Evolutionary conservation across 64 coral and sea anemone species (phyloP), one percentile per base, ranked within the genome.

Genomic region (Pocillopora damicornis): DNA sequence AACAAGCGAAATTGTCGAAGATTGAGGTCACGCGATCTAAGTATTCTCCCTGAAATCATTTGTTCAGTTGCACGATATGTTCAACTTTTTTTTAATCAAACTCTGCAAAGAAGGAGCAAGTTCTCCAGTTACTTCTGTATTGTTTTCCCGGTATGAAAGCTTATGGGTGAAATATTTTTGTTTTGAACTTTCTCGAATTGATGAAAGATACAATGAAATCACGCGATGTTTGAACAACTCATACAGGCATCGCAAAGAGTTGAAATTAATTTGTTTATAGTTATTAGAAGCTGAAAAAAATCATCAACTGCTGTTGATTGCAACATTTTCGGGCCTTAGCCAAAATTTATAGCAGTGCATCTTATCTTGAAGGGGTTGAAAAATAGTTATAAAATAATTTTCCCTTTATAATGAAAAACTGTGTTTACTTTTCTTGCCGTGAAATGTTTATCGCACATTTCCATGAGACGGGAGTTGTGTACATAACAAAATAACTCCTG

Each of bases 171-270:
- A 23, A 71, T 25, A 71, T 9, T 71, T 25, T 23, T 23, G 67
- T 23, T 11, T 11, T 23, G 67, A 71, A 71, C n/a, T 9, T 71
- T 71, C 67, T 71, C 9, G 67, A 71, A 71, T 11, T 8, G 67
- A n/a, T 26, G 10, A 2, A 67, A 71, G 22, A 71, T 23, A 23
- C 22, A 7, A 71, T 23, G 20, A 71, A 71, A 71, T 71, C 67
- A 71, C 67, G 67, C 67, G 67, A 71, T 71, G 67, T 71, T 71
- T 71, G 67, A 71, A 25, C 67, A 71, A 71, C 20, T n/a, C 25
- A 71, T 25, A 30, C 22, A 71, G 22, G 18, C 11, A 1, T 7
- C 25, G 22, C 22, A 71, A 71, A 71, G 65, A 71, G 22, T 30
- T 11, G 1, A 71, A 71, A 71, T 22, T 0, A 23, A 25, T 71